Evolutionary conservation across 2,113 vertebrate genomes (phyloP).

Genomic region (Orcinus orca): DNA sequence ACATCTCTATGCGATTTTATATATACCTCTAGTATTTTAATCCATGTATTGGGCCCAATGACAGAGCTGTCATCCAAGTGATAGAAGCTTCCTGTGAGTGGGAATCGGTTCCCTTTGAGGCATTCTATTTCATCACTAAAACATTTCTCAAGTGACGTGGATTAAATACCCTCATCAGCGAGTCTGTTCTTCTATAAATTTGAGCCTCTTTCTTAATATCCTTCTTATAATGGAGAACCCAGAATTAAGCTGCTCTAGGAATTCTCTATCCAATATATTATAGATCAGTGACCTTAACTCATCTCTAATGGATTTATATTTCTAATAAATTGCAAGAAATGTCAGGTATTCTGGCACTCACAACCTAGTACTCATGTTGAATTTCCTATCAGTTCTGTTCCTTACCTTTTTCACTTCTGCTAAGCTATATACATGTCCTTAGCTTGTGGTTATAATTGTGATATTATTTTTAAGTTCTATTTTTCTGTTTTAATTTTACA

Average conservation of each 20-base stretch:
- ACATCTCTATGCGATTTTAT: neutral
- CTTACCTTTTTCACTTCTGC: neutral
- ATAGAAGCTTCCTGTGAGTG: neutral
- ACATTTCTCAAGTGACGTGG: neutral
- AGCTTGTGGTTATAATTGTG: neutral
- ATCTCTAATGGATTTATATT: neutral
- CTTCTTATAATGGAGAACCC: neutral
- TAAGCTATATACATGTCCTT: neutral
- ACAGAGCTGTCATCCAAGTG: neutral
- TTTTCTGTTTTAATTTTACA: neutral
- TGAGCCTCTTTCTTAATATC: neutral
- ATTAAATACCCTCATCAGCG: neutral
- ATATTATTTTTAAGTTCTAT: neutral
- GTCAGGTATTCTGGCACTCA: neutral
- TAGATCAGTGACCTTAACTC: neutral
- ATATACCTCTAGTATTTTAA: neutral
- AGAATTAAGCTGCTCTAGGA: neutral
- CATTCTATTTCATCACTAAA: neutral
- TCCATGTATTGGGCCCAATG: neutral
- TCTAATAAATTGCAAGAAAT: neutral
- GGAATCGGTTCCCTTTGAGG: neutral
- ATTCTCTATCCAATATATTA: neutral
- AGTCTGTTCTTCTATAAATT: neutral
- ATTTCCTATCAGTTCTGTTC: neutral
- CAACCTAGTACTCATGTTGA: neutral